phyloP scores from a whole-genome alignment of 1,140 invertebrate genomes.

The Rhagoletis pomonella region DNA sequence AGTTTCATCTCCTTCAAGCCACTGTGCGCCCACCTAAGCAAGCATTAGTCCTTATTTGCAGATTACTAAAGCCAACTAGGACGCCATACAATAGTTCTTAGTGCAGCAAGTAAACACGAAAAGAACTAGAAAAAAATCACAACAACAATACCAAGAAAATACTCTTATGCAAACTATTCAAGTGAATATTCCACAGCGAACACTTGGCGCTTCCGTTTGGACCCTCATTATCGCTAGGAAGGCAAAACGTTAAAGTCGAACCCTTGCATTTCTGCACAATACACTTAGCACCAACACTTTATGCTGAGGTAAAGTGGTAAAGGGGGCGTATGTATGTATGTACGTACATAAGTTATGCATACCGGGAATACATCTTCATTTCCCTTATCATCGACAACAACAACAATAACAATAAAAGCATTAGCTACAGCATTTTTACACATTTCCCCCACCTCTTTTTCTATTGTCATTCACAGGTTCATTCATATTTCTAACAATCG shows the following conservation, averaged over 20 bases:
- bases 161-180: conserved; percentile 12
- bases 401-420: not conserved
- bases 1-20: not conserved
- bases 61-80: conserved; percentile 26
- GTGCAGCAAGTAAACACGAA: conserved; percentile 29
- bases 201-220: conserved; percentile 37
- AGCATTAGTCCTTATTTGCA: conserved; percentile 7
- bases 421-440: not conserved
- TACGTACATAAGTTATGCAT: conserved; percentile 35
- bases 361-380: conserved; percentile 42
- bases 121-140: conserved; percentile 5
- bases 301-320: not conserved
- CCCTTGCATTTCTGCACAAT: not conserved
- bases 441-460: not conserved
- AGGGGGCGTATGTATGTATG: not conserved
- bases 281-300: not conserved
- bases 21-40: not conserved
- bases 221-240: conserved; percentile 25
- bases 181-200: not conserved
- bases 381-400: conserved; percentile 45
- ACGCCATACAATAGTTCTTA: not conserved
- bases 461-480: conserved; percentile 78
- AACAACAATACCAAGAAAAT: conserved; percentile 7
- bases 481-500: conserved; percentile 93
- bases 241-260: not conserved